These are phyloP conservation scores for Hydropsyche betteni DNA, from an alignment of 2,888 invertebrate species.

Conservation along the genomic window DNA sequence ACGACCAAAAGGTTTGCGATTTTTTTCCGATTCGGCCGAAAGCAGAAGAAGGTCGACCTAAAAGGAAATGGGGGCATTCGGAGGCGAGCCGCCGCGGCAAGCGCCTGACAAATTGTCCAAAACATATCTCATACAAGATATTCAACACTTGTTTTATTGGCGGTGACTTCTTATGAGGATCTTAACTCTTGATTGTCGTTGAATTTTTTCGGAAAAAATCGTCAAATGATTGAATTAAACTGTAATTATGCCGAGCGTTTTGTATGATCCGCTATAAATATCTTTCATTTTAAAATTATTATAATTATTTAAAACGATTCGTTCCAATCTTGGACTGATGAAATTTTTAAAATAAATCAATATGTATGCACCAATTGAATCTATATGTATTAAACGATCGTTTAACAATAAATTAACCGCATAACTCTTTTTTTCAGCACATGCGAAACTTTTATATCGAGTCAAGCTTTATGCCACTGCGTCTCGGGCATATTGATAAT, in stretches of 20 bases:
- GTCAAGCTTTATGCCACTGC: not conserved
- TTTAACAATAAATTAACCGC: too few relatives aligned
- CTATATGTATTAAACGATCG: too few relatives aligned
- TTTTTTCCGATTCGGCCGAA: not conserved
- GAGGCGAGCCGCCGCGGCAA: conserved; percentile 40
- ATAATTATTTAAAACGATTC: too few relatives aligned
- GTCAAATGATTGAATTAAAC: not conserved
- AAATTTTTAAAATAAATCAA: too few relatives aligned
- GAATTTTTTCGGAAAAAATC: not conserved
- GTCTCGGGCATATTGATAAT: conserved; percentile 26
- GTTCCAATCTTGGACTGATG: too few relatives aligned
- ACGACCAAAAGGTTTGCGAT: conserved; percentile 11
- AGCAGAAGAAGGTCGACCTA: conserved; percentile 20
- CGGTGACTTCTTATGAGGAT: conserved; percentile 6
- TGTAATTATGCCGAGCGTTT: too few relatives aligned
- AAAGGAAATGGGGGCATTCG: conserved; percentile 40
- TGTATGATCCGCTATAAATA: too few relatives aligned
- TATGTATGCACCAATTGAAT: too few relatives aligned
- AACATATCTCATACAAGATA: conserved; percentile 45
- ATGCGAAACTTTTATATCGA: too few relatives aligned
- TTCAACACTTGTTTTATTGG: conserved; percentile 45
- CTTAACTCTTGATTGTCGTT: conserved; percentile 18
- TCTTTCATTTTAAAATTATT: too few relatives aligned
- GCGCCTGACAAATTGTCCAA: conserved; percentile 47
- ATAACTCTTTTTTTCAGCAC: too few relatives aligned